phyloP scores from a whole-genome alignment of 2,797 vertebrate species.

The Semotilus atromaculatus region DNA sequence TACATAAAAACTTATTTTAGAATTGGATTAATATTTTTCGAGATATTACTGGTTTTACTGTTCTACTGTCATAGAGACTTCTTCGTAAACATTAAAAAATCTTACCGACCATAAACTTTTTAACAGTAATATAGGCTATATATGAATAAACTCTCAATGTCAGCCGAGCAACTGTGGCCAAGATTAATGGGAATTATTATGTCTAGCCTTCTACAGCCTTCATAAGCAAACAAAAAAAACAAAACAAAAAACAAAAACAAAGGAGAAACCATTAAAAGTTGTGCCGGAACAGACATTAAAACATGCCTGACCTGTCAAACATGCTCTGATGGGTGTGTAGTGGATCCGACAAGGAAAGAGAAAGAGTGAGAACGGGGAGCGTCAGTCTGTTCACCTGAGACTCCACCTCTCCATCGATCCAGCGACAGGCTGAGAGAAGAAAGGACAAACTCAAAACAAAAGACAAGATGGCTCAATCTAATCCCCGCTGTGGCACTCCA shows the following conservation, averaged over 20 bases:
- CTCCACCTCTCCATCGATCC: conserved; percentile 40
- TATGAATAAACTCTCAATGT: not conserved
- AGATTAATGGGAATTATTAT: not conserved
- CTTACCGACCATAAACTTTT: too few species aligned
- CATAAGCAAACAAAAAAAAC: not conserved
- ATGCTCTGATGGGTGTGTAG: conserved; percentile 13
- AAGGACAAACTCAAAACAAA: conserved; percentile 56
- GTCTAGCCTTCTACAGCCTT: not conserved
- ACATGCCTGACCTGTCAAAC: conserved; percentile 15
- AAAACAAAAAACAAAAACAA: not conserved
- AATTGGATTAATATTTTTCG: not conserved
- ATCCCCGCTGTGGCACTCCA: conserved; percentile 44
- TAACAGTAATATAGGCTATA: too few species aligned
- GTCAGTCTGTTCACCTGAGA: conserved; percentile 37
- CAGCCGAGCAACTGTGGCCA: not conserved
- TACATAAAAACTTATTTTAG: not conserved
- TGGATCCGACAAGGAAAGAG: conserved; percentile 9
- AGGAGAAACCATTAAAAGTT: conserved; percentile 13
- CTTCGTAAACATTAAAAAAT: too few species aligned
- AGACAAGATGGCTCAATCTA: conserved; percentile 52
- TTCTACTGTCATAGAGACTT: not conserved
- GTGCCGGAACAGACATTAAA: conserved; percentile 1
- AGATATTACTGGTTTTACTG: not conserved
- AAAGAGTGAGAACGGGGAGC: conserved; percentile 4
- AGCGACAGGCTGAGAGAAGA: conserved; percentile 29